Conservation (phyloP, 1,140 invertebrate species). For the Brachionus rubens region DNA sequence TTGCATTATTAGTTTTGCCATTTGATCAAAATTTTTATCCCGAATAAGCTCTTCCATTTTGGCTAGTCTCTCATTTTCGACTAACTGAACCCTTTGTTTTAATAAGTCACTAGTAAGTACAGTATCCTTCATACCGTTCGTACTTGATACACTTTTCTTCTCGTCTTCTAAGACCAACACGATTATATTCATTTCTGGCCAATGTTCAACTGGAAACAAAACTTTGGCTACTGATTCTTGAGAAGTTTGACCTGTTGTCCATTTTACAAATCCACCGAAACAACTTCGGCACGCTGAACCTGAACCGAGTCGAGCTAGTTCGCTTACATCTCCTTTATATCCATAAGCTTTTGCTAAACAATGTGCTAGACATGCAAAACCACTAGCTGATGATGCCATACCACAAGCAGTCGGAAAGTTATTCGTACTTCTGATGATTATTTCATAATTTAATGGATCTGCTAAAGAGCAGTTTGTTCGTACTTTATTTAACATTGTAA, state of each 20-base stretch:
- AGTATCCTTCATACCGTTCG: constrained; percentile 80
- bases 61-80: constrained; percentile 70
- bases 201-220: constrained; percentile 72
- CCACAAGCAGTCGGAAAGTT: constrained; percentile 99
- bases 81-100: constrained; percentile 68
- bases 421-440: constrained; percentile 87
- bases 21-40: constrained; percentile 74
- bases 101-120: constrained; percentile 79
- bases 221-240: constrained; percentile 74
- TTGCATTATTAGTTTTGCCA: constrained; percentile 69
- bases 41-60: constrained; percentile 74
- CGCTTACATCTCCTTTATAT: constrained; percentile 75
- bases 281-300: constrained; percentile 94
- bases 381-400: constrained; percentile 92
- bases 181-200: constrained; percentile 83
- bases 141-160: constrained; percentile 82
- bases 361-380: constrained; percentile 72
- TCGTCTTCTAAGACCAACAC: constrained; percentile 69
- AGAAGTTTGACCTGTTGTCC: constrained; percentile 76
- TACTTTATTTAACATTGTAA: constrained; percentile 23
- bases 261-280: constrained; percentile 86
- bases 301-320: constrained; percentile 77
- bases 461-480: neutral
- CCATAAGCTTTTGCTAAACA: constrained; percentile 74
- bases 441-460: constrained; percentile 56